Evolutionary conservation across 2,113 vertebrate species (phyloP), one percentile per base, ranked within the genome.

Genomic region (Melanostigma gelatinosum): DNA sequence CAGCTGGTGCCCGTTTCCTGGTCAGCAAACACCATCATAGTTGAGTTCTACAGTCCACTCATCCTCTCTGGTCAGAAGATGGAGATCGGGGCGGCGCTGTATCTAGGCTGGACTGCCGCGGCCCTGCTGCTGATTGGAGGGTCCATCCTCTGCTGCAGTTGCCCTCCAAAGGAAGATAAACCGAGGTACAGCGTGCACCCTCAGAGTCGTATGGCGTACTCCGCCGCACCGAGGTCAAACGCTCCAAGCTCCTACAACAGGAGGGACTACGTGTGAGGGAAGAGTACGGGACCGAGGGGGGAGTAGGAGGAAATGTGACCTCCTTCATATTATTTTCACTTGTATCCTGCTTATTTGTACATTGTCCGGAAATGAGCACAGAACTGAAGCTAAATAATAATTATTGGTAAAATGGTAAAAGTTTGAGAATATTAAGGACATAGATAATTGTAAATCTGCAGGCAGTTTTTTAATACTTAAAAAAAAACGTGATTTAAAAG

Each of bases 21-120:
- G 98, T 97, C 98, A 0, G 98, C 98, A 42, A 93, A 98, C 94
- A 96, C 96, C 77, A 95, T 98, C 79, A 88, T 99, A 40, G 73
- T 89, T 6, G 96, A 98, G 80, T 99, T 99, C 94, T 99, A 99
- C 95, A 98, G 92, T 80, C 92, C 95, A 0, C 0, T 96, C 54
- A 68, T 99, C 69, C 89, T 87, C 0, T 85, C 95, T 0, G 22
- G 95, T 0, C 96, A 96, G 95, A 99, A 98, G 92, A 96, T 97
- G 79, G 98, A 99, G 93, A 95, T 99, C 58, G 98, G 98, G 4
- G 91, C 96, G 0, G 94, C 95, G 0, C 92, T 99, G 91, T 99
- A 99, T 50, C 82, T 98, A 32, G 97, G 98, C 72, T 99, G 98
- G 98, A 97, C 96, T 0, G 96, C 97, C 0, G 84, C 97, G 0